Percentiles rank a stretch among this genome's conserved stretches.
Conservation (phyloP, 2,113 vertebrate species). For the Entomyzon cyanotis region DNA sequence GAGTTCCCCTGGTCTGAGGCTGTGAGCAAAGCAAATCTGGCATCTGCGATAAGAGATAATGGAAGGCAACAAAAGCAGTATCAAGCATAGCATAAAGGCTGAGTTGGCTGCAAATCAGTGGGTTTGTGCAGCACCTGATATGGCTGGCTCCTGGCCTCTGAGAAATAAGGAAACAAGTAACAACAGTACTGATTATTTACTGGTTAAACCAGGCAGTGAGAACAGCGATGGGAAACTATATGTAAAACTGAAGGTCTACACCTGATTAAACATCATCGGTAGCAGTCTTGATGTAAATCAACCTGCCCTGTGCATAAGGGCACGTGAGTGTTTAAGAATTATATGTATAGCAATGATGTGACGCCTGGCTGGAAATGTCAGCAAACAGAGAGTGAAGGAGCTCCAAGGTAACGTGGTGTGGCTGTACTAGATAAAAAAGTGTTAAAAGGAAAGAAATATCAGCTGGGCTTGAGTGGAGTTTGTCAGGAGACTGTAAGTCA, state of each 20-base stretch:
- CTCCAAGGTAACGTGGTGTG: fast-evolving
- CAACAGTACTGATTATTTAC: background rate
- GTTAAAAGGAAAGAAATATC: background rate
- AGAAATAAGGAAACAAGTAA: background rate
- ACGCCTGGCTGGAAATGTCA: background rate
- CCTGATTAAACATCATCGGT: background rate
- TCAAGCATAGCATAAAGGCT: background rate
- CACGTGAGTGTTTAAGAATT: background rate
- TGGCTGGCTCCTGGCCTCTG: background rate
- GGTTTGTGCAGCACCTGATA: background rate
- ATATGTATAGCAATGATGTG: background rate
- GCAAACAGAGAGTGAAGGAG: background rate
- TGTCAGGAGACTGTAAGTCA: background rate
- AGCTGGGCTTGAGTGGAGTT: background rate
- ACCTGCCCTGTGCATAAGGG: background rate
- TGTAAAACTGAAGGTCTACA: background rate
- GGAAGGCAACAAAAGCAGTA: background rate
- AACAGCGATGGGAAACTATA: fast-evolving
- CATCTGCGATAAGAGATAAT: background rate
- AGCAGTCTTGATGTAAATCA: background rate
- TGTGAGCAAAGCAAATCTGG: background rate
- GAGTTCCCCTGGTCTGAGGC: background rate
- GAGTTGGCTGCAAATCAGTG: background rate
- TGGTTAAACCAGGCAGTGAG: background rate
- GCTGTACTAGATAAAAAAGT: background rate